A percentile compares a stretch with the other conserved stretches of the same genome.
These are phyloP conservation scores for Cirrhinus mrigala DNA, from an alignment of 2,797 vertebrate species.

Conservation along the genomic window DNA sequence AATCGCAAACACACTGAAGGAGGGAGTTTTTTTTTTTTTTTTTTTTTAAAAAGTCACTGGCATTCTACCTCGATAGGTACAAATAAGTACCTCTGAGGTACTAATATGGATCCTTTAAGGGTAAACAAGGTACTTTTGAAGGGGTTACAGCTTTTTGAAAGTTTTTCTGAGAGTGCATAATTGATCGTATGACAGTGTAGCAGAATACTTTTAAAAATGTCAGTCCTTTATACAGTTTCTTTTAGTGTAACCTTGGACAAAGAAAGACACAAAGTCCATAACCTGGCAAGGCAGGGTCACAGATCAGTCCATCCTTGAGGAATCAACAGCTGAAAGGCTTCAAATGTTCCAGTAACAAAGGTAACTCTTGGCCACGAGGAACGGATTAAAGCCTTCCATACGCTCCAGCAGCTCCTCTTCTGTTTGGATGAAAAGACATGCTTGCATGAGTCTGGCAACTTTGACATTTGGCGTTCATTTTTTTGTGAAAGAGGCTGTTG, in stretches of 20 bases:
- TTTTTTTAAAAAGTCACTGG: background rate
- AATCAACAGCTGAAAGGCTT: background rate
- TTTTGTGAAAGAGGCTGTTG: background rate
- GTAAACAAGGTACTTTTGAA: background rate
- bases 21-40: background rate
- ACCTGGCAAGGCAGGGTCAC: background rate
- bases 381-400: background rate
- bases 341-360: conserved; percentile 1
- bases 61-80: background rate
- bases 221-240: background rate
- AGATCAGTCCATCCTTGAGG: conserved; percentile 21
- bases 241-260: background rate
- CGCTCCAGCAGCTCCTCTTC: background rate
- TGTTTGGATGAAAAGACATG: background rate
- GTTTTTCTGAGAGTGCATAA: background rate
- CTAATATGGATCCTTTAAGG: background rate
- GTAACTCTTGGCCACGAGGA: conserved; percentile 5
- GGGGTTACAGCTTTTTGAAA: background rate
- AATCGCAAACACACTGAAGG: too few relatives aligned
- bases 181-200: background rate
- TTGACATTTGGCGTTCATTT: background rate
- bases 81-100: background rate
- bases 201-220: background rate
- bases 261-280: background rate
- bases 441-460: background rate